Conservation (phyloP, 2,113 vertebrate species). For the Cyprinodon tularosa region DNA sequence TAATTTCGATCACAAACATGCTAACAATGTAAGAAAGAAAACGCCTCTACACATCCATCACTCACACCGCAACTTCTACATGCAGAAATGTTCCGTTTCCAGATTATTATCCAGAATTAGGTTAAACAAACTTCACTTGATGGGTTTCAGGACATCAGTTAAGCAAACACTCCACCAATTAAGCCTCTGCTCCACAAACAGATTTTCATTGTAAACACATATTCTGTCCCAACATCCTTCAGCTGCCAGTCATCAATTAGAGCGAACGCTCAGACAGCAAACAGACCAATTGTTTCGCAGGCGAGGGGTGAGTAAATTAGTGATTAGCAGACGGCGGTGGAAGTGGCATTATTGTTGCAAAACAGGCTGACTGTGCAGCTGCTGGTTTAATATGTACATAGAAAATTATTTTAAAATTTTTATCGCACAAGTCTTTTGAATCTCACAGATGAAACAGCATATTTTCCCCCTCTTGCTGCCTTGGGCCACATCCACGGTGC, state of each 20-base stretch:
- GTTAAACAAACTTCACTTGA: background rate
- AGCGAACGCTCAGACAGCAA: slow-evolving; percentile 26
- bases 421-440: slow-evolving; percentile 66
- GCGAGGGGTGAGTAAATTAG: slow-evolving; percentile 19
- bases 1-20: background rate
- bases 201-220: background rate
- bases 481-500: slow-evolving; percentile 33
- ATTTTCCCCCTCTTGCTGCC: slow-evolving; percentile 1
- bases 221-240: slow-evolving; percentile 23
- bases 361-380: slow-evolving; percentile 33
- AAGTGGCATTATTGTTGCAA: slow-evolving; percentile 2
- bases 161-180: background rate
- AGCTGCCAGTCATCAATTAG: slow-evolving; percentile 56
- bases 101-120: slow-evolving; percentile 1
- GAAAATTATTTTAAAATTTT: slow-evolving; percentile 65
- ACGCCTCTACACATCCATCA: background rate
- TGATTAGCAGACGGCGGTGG: slow-evolving; percentile 24
- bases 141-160: background rate
- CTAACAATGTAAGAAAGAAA: background rate
- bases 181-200: slow-evolving; percentile 8
- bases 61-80: background rate
- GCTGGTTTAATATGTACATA: slow-evolving; percentile 64
- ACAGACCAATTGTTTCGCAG: slow-evolving; percentile 36
- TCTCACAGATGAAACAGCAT: slow-evolving; percentile 66
- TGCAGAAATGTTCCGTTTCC: background rate